These are phyloP conservation scores for Vidua macroura DNA, from an alignment of 2,113 vertebrate species.

Conservation along the genomic window DNA sequence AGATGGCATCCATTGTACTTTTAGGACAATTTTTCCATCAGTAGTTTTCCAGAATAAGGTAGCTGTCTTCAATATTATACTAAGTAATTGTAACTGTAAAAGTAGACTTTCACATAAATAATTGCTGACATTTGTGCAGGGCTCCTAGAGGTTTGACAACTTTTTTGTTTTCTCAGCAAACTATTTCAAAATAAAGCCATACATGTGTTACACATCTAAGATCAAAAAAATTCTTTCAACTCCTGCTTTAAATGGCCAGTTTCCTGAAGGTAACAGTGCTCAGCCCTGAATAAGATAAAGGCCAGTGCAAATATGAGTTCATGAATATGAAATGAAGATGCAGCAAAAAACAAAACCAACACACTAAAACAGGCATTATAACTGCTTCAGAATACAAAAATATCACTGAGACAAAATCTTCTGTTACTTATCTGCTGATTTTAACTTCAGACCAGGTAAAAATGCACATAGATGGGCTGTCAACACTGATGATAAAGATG, in stretches of 20 bases:
- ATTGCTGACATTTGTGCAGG: background rate
- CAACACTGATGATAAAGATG: background rate
- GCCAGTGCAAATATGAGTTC: background rate
- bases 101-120: background rate
- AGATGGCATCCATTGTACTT: background rate
- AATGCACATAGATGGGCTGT: background rate
- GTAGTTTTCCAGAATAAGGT: background rate
- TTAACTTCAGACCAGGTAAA: background rate
- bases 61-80: background rate
- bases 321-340: background rate
- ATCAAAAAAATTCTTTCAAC: background rate
- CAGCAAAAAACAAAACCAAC: background rate
- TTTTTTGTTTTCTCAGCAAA: background rate
- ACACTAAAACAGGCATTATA: background rate
- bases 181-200: background rate
- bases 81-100: background rate
- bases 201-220: background rate
- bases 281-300: background rate
- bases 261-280: background rate
- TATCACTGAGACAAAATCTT: background rate
- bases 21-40: background rate
- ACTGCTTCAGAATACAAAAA: background rate
- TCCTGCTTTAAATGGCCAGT: background rate
- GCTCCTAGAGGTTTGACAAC: background rate
- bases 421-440: background rate